Evolutionary conservation across 2,113 vertebrate genomes (phyloP).

Genomic region (Chionomys nivalis): DNA sequence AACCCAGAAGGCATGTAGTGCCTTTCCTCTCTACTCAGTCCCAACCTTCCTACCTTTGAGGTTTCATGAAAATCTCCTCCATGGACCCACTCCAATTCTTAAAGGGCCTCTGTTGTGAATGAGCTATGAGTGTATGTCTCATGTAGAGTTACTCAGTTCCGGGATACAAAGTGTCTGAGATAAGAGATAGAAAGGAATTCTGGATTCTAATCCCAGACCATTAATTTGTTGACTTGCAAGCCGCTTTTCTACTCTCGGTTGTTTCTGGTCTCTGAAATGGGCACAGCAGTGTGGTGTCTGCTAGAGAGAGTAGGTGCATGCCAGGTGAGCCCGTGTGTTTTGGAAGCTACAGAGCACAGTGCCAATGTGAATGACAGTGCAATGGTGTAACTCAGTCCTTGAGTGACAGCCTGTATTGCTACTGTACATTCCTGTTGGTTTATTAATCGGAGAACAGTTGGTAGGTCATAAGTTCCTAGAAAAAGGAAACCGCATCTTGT

Average conservation of each 20-base stretch:
- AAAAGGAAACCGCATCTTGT: neutral
- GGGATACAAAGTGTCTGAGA: neutral
- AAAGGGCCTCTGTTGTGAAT: neutral
- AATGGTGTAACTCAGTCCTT: neutral
- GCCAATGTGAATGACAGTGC: neutral
- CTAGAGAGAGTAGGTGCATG: no score
- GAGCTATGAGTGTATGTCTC: neutral
- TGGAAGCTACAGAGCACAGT: neutral
- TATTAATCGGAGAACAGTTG: neutral
- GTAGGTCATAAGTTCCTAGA: neutral
- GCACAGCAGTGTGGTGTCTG: neutral
- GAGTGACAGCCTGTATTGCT: neutral
- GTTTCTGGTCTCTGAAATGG: neutral
- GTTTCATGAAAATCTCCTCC: neutral
- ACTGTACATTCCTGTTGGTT: neutral
- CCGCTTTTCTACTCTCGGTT: neutral
- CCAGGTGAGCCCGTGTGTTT: neutral
- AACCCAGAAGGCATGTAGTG: neutral
- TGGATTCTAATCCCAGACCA: neutral
- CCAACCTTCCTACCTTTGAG: neutral
- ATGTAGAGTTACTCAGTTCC: neutral
- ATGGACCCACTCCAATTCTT: neutral
- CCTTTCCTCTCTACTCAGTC: neutral
- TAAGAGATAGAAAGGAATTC: constrained; percentile 34
- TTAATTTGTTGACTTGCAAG: neutral